These are phyloP conservation scores for Epinephelus moara DNA, from an alignment of 2,113 vertebrate species.

Conservation along the genomic window DNA sequence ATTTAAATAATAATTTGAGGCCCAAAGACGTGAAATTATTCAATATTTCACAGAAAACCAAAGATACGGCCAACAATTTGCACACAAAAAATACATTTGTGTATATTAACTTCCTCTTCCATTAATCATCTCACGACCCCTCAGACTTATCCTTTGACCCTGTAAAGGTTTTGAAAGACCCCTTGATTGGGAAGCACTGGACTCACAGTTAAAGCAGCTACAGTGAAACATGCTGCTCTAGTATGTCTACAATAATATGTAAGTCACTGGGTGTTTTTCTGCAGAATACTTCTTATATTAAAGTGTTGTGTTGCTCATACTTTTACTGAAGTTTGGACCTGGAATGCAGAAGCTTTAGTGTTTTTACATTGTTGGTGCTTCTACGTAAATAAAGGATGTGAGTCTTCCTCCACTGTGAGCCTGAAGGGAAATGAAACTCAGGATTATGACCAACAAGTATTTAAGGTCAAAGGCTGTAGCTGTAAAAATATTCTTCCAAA, in stretches of 20 bases:
- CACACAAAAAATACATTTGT: not conserved
- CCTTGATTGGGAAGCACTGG: not conserved
- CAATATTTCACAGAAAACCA: not conserved
- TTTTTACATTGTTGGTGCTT: not conserved
- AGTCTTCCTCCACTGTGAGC: not conserved
- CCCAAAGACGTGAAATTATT: not conserved
- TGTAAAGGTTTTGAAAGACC: not conserved
- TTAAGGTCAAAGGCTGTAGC: no score
- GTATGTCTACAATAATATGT: not conserved
- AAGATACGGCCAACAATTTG: not conserved
- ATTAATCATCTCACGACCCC: not conserved
- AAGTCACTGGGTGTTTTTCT: not conserved
- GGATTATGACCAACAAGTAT: not conserved
- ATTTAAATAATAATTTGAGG: not conserved
- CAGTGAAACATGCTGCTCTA: not conserved
- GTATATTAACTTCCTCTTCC: not conserved
- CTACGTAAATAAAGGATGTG: no score
- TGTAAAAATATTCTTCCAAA: no score
- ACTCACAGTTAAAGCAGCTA: not conserved
- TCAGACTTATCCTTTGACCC: conserved; percentile 17
- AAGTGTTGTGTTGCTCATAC: not conserved
- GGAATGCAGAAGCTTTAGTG: not conserved
- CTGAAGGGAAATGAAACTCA: not conserved
- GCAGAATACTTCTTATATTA: not conserved
- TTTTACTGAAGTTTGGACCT: not conserved